phyloP scores from a whole-genome alignment of 2,113 vertebrate genomes.

The Myxocyprinus asiaticus region DNA sequence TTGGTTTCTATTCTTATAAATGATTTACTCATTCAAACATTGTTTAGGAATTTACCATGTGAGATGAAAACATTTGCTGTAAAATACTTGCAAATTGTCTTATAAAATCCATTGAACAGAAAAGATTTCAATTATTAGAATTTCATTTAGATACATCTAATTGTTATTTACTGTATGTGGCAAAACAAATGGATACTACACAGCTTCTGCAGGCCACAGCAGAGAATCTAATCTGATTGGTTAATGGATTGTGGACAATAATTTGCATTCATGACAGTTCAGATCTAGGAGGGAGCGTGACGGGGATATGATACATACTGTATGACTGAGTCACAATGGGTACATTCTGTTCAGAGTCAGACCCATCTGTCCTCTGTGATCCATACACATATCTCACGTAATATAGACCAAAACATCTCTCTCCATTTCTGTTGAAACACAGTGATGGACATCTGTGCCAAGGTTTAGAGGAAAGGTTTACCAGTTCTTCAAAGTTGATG shows the following conservation, averaged over 20 bases:
- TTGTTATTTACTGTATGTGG: neutral
- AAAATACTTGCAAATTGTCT: no score
- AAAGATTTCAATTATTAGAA: no score
- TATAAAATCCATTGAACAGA: no score
- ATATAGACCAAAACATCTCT: neutral
- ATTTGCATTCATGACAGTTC: conserved; percentile 18
- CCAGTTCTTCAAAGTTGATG: no score
- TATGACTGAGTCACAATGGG: conserved; percentile 39
- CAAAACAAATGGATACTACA: neutral
- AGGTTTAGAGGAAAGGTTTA: no score
- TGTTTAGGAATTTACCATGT: no score
- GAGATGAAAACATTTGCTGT: no score
- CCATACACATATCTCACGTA: neutral
- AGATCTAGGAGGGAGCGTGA: conserved; percentile 16
- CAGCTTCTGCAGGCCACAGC: neutral
- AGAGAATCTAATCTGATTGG: neutral
- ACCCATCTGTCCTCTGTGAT: conserved; percentile 29
- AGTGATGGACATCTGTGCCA: no score
- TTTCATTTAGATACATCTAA: no score
- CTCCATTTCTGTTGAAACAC: no score
- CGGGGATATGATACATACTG: conserved; percentile 11
- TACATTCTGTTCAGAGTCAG: conserved; percentile 45
- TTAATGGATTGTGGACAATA: neutral
- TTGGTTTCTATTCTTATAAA: neutral
- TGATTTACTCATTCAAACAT: no score